Base-by-base conservation (phyloP, 2,888 invertebrate genomes). In the Noctuana brunneofusca region DNA sequence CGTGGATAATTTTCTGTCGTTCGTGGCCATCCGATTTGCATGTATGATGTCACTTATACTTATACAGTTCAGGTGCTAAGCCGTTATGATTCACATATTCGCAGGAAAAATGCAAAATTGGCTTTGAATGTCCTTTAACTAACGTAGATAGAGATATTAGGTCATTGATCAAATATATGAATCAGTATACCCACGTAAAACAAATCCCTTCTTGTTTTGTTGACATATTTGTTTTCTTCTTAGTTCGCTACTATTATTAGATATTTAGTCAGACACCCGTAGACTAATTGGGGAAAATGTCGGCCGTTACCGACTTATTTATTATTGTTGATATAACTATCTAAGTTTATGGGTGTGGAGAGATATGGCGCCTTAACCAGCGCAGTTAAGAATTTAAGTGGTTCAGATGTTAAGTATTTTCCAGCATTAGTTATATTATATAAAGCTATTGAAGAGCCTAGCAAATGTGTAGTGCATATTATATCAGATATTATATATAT, bases 41-140 rank as follows among this genome's bases (percentile, higher is more conserved):
- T 76, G 57, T 63, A 72, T 81, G 78, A 80, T 76, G 73, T 79
- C 78, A 81, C 46, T 59, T 22, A 32, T 67, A 49, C 63, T 50
- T 52, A 48, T 55, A 65, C 46, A 63, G 49, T 63, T 65, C 50
- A 57, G 54, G 52, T 52, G 57, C 32, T 63, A 65, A 65, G 55
- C 58, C 46, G 58, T 63, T 64, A 56, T 64, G 53, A 66, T 52
- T 46, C 20, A 64, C 53, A 49, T 64, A 65, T 67, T 67, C 62
- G 64, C 57, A 57, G 58, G 68, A 69, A 67, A 60, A 65, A 53
- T 66, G 57, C 22, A 52, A 52, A 60, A 60, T 22, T 58, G 60
- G 58, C 53, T 46, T 56, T 66, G 35, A 58, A 62, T 62, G 65
- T 60, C 65, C 43, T 16, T 16, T 58, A 58, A 43, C 30, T 20